Percentiles rank a stretch among this genome's conserved stretches.
These are phyloP conservation scores for Trididemnum clinides DNA, from an alignment of 23 tunicate species.

Conservation along the genomic window DNA sequence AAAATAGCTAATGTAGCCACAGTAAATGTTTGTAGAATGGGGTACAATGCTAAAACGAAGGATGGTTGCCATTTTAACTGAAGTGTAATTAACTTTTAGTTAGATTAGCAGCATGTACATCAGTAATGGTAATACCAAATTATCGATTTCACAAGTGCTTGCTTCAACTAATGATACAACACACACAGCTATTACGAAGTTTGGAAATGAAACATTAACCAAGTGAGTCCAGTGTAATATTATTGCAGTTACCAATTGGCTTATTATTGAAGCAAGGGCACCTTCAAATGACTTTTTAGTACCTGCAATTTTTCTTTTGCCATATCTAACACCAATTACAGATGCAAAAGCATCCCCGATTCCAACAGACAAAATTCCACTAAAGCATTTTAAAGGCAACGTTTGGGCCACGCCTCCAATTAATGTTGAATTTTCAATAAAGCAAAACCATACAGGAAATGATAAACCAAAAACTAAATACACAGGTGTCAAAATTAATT, in stretches of 20 bases:
- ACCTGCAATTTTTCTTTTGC: conserved; percentile 48
- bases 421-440: conserved; percentile 29
- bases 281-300: conserved; percentile 80
- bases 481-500: conserved; percentile 70
- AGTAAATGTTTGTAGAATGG: too few species aligned
- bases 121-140: conserved; percentile 71
- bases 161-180: conserved; percentile 70
- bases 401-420: not conserved
- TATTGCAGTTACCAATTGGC: conserved; percentile 33
- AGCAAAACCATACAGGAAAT: conserved; percentile 76
- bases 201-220: not conserved
- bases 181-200: conserved; percentile 19
- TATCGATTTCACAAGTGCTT: conserved; percentile 75
- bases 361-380: conserved; percentile 92
- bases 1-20: too few species aligned
- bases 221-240: not conserved
- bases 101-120: conserved; percentile 38
- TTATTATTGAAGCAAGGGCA: conserved; percentile 49
- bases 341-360: conserved; percentile 94
- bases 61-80: too few species aligned
- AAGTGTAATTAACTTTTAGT: too few species aligned
- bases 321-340: conserved; percentile 74
- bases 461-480: conserved; percentile 79
- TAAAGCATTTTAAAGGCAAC: conserved; percentile 48
- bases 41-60: too few species aligned